Evolutionary conservation across 1,140 invertebrate species (phyloP).

Genomic region (Agraylea sexmaculata): DNA sequence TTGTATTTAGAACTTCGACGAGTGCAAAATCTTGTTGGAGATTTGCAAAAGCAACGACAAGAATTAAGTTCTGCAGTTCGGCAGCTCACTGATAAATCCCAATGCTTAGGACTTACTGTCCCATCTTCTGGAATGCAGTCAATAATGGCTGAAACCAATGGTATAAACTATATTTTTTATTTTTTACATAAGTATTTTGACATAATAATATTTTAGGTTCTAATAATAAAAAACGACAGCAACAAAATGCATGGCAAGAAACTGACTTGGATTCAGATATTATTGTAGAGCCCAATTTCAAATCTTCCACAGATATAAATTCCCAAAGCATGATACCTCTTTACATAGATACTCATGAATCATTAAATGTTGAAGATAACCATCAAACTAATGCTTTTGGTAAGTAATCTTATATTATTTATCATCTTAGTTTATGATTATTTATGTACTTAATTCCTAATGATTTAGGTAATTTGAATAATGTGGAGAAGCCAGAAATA

Average conservation of each 20-base stretch:
- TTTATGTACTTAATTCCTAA: constrained; percentile 4
- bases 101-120: constrained; percentile 25
- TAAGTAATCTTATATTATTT: constrained; percentile 21
- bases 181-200: constrained; percentile 3
- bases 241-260: constrained; percentile 71
- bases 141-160: too few relatives aligned
- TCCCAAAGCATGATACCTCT: constrained; percentile 33
- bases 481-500: constrained; percentile 76
- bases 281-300: constrained; percentile 46
- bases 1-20: constrained; percentile 51
- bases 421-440: constrained; percentile 3
- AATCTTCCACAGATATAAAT: constrained; percentile 17
- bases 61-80: constrained; percentile 70
- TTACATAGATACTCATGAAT: constrained; percentile 43
- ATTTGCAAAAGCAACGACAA: constrained; percentile 70
- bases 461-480: constrained; percentile 54
- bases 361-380: constrained; percentile 42
- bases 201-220: constrained; percentile 15
- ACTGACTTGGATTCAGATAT: constrained; percentile 76
- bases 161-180: background rate
- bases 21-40: constrained; percentile 73
- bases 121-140: constrained; percentile 5
- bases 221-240: constrained; percentile 30
- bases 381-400: constrained; percentile 37
- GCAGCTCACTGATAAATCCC: constrained; percentile 66